Evolutionary conservation across 1,140 invertebrate genomes (phyloP).

Genomic region (Varroa destructor): DNA sequence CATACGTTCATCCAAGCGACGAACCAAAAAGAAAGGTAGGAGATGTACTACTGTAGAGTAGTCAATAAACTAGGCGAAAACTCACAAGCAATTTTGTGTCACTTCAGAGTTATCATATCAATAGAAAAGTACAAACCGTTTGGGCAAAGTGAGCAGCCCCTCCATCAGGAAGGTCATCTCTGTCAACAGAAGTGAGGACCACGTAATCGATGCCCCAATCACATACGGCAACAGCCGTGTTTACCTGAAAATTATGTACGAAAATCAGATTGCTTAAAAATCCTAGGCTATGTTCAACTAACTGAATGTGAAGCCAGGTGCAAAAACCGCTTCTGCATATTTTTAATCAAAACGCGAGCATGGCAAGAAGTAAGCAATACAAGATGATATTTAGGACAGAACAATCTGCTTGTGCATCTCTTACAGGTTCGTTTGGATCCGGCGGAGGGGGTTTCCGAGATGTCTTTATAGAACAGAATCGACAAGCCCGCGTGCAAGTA

Average conservation of each 20-base stretch:
- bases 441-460: constrained; percentile 72
- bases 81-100: neutral
- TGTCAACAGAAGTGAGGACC: constrained; percentile 91
- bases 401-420: too few relatives aligned
- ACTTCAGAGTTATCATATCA: too few relatives aligned
- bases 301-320: too few relatives aligned
- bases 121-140: constrained; percentile 50
- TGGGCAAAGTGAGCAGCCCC: constrained; percentile 78
- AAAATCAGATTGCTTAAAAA: too few relatives aligned
- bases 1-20: too few relatives aligned
- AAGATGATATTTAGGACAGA: too few relatives aligned
- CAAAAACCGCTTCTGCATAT: too few relatives aligned
- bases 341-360: too few relatives aligned
- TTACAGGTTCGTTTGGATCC: constrained; percentile 68
- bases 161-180: constrained; percentile 86
- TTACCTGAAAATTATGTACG: constrained; percentile 40
- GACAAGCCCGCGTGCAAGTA: constrained; percentile 70
- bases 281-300: too few relatives aligned
- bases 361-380: too few relatives aligned
- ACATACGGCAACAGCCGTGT: constrained; percentile 80
- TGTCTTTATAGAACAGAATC: constrained; percentile 98
- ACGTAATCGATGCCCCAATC: constrained; percentile 95
- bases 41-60: neutral
- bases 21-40: too few relatives aligned
- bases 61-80: constrained; percentile 4